Base-by-base conservation (phyloP, 30 jellyfish, hydroid and myxozoan genomes). In the Aurelia sp. region DNA sequence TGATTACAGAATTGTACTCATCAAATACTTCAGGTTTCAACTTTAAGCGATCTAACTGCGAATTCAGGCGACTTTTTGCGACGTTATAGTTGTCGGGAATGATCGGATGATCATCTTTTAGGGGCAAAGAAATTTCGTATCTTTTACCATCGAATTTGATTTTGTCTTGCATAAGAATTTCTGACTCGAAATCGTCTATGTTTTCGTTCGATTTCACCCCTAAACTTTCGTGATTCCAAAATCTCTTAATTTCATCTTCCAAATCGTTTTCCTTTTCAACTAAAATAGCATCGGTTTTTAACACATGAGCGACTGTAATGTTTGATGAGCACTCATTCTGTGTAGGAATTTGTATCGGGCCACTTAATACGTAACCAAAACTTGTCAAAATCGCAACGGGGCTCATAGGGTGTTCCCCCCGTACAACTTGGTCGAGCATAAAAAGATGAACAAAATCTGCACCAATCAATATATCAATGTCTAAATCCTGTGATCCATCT, bases 1-100 rank as follows among this genome's bases (percentile, higher is more conserved):
- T 65, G 44, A 65, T 81, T 8, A 65, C 63, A 20, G 73, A 59
- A 22, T 80, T 52, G 53, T 67, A 81, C 40, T 35, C 62, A 12
- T 20, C 55, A 63, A 81, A 81, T 21, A 81, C 33, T 66, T 81
- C 91, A 13, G 74, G 74, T 53, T 67, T 76, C 40, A 18, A 19
- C 33, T 35, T 24, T 41, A 76, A 52, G 2, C 59, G 60, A n/a
- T 62, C 17, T 17, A 59, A 38, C 18, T 51, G 62, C 57, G 77
- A 30, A 11, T 76, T 21, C 47, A 76, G 27, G 15, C 88, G 58
- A 17, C 13, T 81, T 64, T 81, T 20, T 20, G 75, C 76, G 13
- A 66, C 16, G 4, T 27, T 20, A 64, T 65, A 64, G 19, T 33
- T 67, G 65, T 64, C 84, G 33, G 91, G 76, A n/a, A 64, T 19